These are phyloP conservation scores for Lasioglossum malachurum DNA, from an alignment of 2,888 invertebrate genomes.

Conservation along the genomic window DNA sequence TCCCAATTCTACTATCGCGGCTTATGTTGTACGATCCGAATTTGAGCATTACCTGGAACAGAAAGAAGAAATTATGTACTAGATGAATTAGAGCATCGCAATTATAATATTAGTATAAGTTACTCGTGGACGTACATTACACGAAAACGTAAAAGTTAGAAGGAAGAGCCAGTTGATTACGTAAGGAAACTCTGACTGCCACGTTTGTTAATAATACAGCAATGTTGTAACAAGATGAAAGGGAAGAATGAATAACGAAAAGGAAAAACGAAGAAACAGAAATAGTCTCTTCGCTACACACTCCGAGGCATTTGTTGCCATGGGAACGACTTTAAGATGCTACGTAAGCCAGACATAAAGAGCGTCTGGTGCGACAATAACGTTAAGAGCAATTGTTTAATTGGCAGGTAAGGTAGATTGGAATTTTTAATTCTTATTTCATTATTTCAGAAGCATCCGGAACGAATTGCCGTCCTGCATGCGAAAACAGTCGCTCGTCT, in stretches of 20 bases:
- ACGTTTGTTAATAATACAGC: neutral
- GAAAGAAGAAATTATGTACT: conserved; percentile 1
- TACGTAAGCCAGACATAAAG: neutral
- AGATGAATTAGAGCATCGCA: neutral
- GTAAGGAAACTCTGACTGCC: neutral
- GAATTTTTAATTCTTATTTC: neutral
- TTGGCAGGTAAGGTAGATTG: neutral
- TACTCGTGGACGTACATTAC: no score
- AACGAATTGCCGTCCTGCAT: no score
- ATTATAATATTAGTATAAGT: neutral
- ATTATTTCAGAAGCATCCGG: no score
- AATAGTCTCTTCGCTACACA: neutral
- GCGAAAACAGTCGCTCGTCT: no score
- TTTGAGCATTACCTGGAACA: conserved; percentile 24
- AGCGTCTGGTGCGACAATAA: neutral
- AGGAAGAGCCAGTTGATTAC: neutral
- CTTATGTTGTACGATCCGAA: neutral
- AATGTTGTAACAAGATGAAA: neutral
- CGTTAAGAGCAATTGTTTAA: neutral
- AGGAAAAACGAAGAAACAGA: neutral
- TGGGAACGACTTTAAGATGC: neutral
- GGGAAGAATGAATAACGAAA: neutral
- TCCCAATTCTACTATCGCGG: neutral
- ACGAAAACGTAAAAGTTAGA: neutral
- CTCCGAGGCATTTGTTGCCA: neutral